Base-by-base conservation (phyloP, 2,888 invertebrate genomes). In the Aricia artaxerxes region DNA sequence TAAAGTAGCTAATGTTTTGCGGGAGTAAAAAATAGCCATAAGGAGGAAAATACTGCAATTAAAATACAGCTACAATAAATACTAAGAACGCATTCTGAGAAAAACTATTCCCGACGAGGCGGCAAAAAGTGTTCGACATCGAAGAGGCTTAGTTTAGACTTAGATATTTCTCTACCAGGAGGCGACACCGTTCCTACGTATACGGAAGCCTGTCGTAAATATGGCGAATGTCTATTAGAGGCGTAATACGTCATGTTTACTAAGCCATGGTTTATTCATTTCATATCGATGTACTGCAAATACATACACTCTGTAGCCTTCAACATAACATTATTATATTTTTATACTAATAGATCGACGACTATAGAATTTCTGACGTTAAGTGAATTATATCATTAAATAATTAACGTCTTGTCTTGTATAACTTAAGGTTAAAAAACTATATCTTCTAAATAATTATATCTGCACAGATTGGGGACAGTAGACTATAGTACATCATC, bases 181-280 rank as follows among this genome's bases (percentile, higher is more conserved):
- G 76, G 49, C 78, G 38, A 60, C 44, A 38, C 73, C 61, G 73
- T 75, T 60, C 40, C 4, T 7, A 53, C 73, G 40, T 78, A 60
- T 78, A 60, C 78, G 73, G 78, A 78, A 78, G 73, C 31, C n/a
- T 9, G 7, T 38, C 35, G 40, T 77, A 60, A 60, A 77, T 64
- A 61, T 64, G 75, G 24, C 49, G 69, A 69, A 69, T 75, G 75
- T 24, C 75, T 49, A 44, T 75, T 44, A 75, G 49, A 75, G 75
- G 75, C 40, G 75, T 49, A 75, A 44, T 75, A 75, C 75, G 75
- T 75, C 75, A 44, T 75, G 49, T 75, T 75, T 75, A 75, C 75
- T 24, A 49, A 35, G 69, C 16, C 5, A 69, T 69, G 35, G 35
- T 69, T 69, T 69, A 69, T 69, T 69, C 69, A 64, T 64, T 64